Evolutionary conservation across 2,797 vertebrate genomes (phyloP).

Genomic region (Iguana delicatissima): DNA sequence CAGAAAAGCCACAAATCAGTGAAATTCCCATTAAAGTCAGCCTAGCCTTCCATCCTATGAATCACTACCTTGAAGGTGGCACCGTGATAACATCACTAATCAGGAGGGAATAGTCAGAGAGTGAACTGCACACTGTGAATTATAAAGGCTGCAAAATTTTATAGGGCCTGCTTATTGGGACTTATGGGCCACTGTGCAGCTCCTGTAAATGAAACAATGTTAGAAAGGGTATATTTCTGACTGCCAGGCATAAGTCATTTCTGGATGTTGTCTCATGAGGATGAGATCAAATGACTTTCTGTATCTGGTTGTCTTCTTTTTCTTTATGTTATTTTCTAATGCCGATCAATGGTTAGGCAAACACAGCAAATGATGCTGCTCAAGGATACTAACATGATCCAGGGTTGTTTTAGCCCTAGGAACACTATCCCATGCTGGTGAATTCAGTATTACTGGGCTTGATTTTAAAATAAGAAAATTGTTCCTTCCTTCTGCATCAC

Average conservation of each 20-base stretch:
- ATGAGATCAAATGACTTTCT: slow-evolving; percentile 15
- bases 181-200: background rate
- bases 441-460: background rate
- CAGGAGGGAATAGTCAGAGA: slow-evolving; percentile 47
- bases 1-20: slow-evolving; percentile 34
- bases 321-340: slow-evolving; percentile 6
- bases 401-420: background rate
- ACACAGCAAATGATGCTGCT: background rate
- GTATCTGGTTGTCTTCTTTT: background rate
- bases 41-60: slow-evolving; percentile 16
- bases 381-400: background rate
- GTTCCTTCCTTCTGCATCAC: background rate
- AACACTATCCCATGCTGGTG: background rate
- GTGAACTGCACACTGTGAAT: background rate
- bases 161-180: background rate
- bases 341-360: background rate
- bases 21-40: slow-evolving; percentile 36
- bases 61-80: slow-evolving; percentile 43
- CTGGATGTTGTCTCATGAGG: slow-evolving; percentile 3
- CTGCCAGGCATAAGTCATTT: slow-evolving; percentile 27
- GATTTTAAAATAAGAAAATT: background rate
- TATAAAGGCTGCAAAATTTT: slow-evolving; percentile 6
- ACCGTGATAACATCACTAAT: slow-evolving; percentile 37
- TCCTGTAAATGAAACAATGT: slow-evolving; percentile 2
- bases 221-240: background rate